Evolutionary conservation across 2,888 invertebrate genomes (phyloP).

Genomic region (Linnaemya tessellans): DNA sequence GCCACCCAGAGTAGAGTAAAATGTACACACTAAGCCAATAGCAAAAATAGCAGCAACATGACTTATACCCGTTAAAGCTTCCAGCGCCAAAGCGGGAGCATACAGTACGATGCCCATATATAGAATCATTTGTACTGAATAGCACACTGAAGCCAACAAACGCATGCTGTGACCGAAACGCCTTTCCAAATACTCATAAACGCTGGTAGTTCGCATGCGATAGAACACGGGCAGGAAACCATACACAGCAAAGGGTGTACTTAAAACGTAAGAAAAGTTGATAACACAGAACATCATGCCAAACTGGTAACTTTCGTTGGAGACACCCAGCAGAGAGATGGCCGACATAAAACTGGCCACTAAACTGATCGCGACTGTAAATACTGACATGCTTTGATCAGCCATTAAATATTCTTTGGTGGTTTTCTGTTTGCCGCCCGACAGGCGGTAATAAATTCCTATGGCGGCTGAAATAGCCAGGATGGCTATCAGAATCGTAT

Average conservation of each 20-base stretch:
- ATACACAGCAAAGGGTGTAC: slow-evolving; percentile 90
- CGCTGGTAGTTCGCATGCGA: slow-evolving; percentile 91
- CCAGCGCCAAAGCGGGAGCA: slow-evolving; percentile 95
- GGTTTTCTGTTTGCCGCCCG: slow-evolving; percentile 94
- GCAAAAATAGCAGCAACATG: slow-evolving; percentile 89
- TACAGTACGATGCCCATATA: slow-evolving; percentile 97
- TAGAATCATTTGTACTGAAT: slow-evolving; percentile 95
- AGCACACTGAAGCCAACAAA: slow-evolving; percentile 91
- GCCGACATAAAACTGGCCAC: slow-evolving; percentile 98
- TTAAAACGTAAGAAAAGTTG: slow-evolving; percentile 89
- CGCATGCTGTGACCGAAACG: slow-evolving; percentile 92
- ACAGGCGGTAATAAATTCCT: slow-evolving; percentile 93
- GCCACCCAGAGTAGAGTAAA: slow-evolving; percentile 94
- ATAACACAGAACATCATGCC: slow-evolving; percentile 92
- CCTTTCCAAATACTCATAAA: slow-evolving; percentile 95
- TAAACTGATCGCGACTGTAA: slow-evolving; percentile 93
- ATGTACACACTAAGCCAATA: slow-evolving; percentile 89
- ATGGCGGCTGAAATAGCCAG: slow-evolving; percentile 89
- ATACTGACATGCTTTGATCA: slow-evolving; percentile 90
- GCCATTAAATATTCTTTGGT: slow-evolving; percentile 94
- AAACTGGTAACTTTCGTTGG: slow-evolving; percentile 92
- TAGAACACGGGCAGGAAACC: slow-evolving; percentile 94
- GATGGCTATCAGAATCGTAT: slow-evolving; percentile 88
- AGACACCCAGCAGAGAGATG: slow-evolving; percentile 93
- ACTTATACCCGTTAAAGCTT: slow-evolving; percentile 91